These are phyloP conservation scores for Camptogramma bilineatum DNA, from an alignment of 2,888 invertebrate genomes.

Conservation along the genomic window DNA sequence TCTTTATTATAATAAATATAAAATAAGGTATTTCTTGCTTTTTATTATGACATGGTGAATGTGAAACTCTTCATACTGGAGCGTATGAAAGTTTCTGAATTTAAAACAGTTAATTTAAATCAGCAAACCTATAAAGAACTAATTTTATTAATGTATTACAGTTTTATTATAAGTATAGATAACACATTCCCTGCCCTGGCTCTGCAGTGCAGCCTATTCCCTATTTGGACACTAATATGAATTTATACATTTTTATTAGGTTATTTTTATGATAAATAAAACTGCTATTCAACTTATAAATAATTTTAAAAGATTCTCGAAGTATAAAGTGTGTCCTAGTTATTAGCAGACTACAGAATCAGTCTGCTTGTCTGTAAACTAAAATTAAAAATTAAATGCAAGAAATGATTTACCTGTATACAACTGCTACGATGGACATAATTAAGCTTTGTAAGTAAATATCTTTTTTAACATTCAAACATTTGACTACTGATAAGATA, in stretches of 20 bases:
- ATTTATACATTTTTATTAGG: not conserved
- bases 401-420: not conserved
- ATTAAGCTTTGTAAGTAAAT: not conserved
- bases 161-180: too few species aligned
- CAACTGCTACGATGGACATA: not conserved
- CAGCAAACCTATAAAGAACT: too few species aligned
- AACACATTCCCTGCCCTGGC: too few species aligned
- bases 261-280: not conserved
- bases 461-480: not conserved
- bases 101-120: too few species aligned
- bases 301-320: slow-evolving; percentile 18
- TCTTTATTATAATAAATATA: not conserved
- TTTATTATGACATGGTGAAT: too few species aligned
- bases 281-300: slow-evolving; percentile 4
- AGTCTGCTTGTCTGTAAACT: slow-evolving; percentile 1
- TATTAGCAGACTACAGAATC: not conserved
- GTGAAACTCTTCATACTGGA: too few species aligned
- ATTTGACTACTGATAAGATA: slow-evolving; percentile 1
- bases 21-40: too few species aligned
- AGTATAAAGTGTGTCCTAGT: slow-evolving; percentile 4
- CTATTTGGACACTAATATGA: too few species aligned
- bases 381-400: not conserved
- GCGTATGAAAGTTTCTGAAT: too few species aligned
- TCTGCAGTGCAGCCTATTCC: too few species aligned
- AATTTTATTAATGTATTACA: too few species aligned